Percentiles rank a stretch among this genome's conserved stretches.
Conservation (phyloP, 2,113 vertebrate species). For the Felis chaus region DNA sequence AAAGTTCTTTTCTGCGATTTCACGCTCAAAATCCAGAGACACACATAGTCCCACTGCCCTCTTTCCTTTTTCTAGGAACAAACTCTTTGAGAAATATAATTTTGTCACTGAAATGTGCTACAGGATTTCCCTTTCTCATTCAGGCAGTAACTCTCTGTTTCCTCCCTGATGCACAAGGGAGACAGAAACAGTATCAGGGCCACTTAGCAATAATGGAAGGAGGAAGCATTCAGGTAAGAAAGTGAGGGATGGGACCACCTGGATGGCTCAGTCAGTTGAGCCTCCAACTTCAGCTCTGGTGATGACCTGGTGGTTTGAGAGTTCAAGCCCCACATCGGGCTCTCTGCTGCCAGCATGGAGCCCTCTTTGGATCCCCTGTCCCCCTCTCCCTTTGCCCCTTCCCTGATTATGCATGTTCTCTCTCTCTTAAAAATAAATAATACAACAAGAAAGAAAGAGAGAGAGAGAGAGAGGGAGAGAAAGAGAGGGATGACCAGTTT, state of each 20-base stretch:
- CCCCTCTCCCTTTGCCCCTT: too few relatives aligned
- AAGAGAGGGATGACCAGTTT: background rate
- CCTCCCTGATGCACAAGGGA: background rate
- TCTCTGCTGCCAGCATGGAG: too few relatives aligned
- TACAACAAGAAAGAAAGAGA: too few relatives aligned
- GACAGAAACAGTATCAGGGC: background rate
- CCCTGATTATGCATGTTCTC: too few relatives aligned
- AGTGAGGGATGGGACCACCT: background rate
- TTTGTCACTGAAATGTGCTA: slow-evolving; percentile 29
- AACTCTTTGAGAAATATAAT: background rate
- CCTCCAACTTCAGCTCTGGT: too few relatives aligned
- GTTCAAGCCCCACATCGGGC: too few relatives aligned
- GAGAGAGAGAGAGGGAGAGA: background rate
- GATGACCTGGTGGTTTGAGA: too few relatives aligned
- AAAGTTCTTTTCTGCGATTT: slow-evolving; percentile 29
- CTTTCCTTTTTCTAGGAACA: background rate
- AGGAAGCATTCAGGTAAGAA: background rate
- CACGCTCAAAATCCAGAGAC: background rate
- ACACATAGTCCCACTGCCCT: background rate
- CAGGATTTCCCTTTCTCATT: background rate
- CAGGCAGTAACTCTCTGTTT: background rate
- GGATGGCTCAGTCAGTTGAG: too few relatives aligned
- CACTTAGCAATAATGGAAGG: background rate
- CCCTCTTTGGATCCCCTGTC: too few relatives aligned
- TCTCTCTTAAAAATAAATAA: too few relatives aligned